Percentiles rank a stretch among this genome's conserved stretches.
Conservation (phyloP, 2,888 invertebrate species). For the Cryptops parisi region DNA sequence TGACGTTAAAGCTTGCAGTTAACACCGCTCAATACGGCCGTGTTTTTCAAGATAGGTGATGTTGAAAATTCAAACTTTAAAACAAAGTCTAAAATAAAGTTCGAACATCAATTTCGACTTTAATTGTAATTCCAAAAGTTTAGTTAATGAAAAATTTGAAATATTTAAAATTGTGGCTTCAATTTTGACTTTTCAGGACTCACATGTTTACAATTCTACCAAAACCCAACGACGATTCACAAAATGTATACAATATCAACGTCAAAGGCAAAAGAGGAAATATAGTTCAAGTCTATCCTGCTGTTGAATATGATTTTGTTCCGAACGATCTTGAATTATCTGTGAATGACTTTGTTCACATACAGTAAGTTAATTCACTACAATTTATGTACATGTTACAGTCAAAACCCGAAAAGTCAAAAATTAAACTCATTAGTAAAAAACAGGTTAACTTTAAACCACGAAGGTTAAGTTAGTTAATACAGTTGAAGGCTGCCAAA, state of each 20-base stretch:
- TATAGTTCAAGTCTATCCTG: constrained; percentile 32
- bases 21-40: constrained; percentile 32
- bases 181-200: not conserved
- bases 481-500: too few species aligned
- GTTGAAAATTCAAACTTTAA: too few species aligned
- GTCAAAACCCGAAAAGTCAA: too few species aligned
- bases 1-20: constrained; percentile 27
- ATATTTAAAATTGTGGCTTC: too few species aligned
- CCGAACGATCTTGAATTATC: constrained; percentile 24
- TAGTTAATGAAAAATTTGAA: too few species aligned
- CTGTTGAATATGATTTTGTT: constrained; percentile 30
- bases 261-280: constrained; percentile 30
- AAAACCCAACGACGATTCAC: not conserved
- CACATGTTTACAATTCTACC: constrained; percentile 1
- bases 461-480: too few species aligned
- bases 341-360: constrained; percentile 26
- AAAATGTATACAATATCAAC: constrained; percentile 27
- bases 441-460: too few species aligned
- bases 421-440: too few species aligned
- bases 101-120: too few species aligned
- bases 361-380: constrained; percentile 26
- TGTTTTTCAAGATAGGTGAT: constrained; percentile 31
- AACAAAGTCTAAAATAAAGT: not conserved
- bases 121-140: too few species aligned
- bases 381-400: too few species aligned